Conservation (phyloP, 1,140 invertebrate species). For the Drosophila ficusphila region DNA sequence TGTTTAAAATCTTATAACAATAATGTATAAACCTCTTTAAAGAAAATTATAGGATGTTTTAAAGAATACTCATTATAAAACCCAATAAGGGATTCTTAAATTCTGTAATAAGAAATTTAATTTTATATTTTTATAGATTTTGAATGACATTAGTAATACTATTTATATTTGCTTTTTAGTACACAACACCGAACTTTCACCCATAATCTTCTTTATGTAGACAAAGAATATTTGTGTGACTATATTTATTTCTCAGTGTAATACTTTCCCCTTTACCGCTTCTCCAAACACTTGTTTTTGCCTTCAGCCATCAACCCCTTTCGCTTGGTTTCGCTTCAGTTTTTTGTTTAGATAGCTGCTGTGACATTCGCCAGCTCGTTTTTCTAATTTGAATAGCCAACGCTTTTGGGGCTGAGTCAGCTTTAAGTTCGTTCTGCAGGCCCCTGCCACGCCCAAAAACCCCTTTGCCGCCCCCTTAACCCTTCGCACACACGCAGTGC, state of each 20-base stretch:
- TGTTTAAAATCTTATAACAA: too few species aligned
- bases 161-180: too few species aligned
- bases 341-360: constrained; percentile 39
- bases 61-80: too few species aligned
- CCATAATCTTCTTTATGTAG: background rate
- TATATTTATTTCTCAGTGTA: constrained; percentile 1
- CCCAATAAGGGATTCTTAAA: too few species aligned
- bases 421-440: constrained; percentile 39
- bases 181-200: too few species aligned
- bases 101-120: too few species aligned
- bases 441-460: background rate
- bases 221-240: background rate
- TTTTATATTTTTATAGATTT: too few species aligned
- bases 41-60: too few species aligned
- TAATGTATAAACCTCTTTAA: too few species aligned
- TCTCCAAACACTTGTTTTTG: constrained; percentile 28
- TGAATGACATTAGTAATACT: too few species aligned
- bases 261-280: background rate
- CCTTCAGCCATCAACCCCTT: constrained; percentile 41
- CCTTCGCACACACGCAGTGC: constrained; percentile 50
- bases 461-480: background rate
- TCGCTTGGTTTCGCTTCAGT: constrained; percentile 13
- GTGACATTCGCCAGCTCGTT: constrained; percentile 47
- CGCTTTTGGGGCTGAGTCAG: constrained; percentile 31
- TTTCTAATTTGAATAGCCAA: constrained; percentile 54